Evolutionary conservation across 2,113 vertebrate genomes (phyloP), one percentile per base, ranked within the genome.

Genomic region (Camarhynchus parvulus): DNA sequence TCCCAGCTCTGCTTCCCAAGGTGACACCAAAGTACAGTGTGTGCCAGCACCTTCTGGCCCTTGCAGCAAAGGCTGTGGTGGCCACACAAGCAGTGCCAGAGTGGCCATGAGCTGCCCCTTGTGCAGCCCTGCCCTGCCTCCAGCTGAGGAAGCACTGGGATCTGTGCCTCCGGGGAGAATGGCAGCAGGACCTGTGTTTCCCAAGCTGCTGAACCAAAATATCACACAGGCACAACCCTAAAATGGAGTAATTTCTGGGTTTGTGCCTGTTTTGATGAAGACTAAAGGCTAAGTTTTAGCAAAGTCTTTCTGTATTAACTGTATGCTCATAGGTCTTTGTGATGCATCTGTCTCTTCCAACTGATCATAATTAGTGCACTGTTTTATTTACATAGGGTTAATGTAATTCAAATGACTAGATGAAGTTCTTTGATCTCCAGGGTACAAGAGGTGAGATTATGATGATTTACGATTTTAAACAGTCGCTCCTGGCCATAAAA

Each of bases 401-500:
- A 92, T 70, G 67, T 84, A 37, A 91, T 85, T 91, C 85, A 95
- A 83, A 95, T 76, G 9, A 73, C 67, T 82, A 61, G 78, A 79
- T 87, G 5, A 82, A 91, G 84, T 84, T 89, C 77, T 90, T 90
- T 95, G 82, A 88, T 96, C 90, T 92, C 23, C 62, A 41, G 68
- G 59, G 69, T 61, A 87, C 56, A 64, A 74, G 69, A 94, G 85
- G 88, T 92, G 76, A 95, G 83, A 58, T 33, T 53, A 20, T 11
- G 52, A 81, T 90, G 63, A 90, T 74, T 88, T 83, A 93, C 8
- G 22, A 83, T 70, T 88, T 86, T 78, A 89, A 83, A 46, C 35
- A 49, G 47, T 93, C 74, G 88, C 88, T 92, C 37, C 93, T 75
- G 79, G 88, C 93, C 76, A 93, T 90, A 76, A 81, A 92, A 78